Base-by-base conservation (phyloP, 2,888 invertebrate species). In the Cenopis cana region DNA sequence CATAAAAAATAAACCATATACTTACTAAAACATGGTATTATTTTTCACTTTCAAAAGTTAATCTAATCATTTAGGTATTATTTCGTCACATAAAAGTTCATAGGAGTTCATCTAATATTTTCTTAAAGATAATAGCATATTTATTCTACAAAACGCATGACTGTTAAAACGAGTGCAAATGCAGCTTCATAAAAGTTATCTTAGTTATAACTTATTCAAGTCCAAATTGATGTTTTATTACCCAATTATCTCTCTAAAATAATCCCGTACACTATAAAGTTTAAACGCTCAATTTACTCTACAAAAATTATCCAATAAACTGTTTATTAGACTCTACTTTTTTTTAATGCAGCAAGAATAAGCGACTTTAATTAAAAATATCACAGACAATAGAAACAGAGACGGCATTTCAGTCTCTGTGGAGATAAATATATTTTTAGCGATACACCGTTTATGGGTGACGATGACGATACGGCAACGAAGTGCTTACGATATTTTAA, bases 281-380 rank as follows among this genome's bases (percentile, higher is more conserved):
- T 11, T 4, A 56, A 18, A 11, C 33, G 11, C 17, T 9, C 56
- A 56, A 56, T 56, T 56, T 56, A 29, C 14, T 18, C 11, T 54
- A 17, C 33, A 56, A 56, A 56, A 36, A 18, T 56, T 17, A 56
- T 36, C 36, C 17, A 56, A 29, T 56, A 56, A 17, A 10, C 36
- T 33, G 10, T 33, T 36, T 18, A 56, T 36, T 4, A n/a, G n/a
- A 56, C 5, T 36, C 36, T 17, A 10, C 10, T 11, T 12, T 36
- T 56, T 17, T 17, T 18, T 18, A 36, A 56, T 36, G 17, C 56
- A 29, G 54, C 29, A 9, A 8, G 14, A 52, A 24, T 52, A 52
- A 52, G 52, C 52, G 14, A 55, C n/a, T 55, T 55, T 55, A 9
- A 55, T 55, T 52, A 20, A 52, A 20, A 52, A 20, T 52, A 52